Evolutionary conservation across 2,888 invertebrate species (phyloP).

Genomic region (Metellina segmentata): DNA sequence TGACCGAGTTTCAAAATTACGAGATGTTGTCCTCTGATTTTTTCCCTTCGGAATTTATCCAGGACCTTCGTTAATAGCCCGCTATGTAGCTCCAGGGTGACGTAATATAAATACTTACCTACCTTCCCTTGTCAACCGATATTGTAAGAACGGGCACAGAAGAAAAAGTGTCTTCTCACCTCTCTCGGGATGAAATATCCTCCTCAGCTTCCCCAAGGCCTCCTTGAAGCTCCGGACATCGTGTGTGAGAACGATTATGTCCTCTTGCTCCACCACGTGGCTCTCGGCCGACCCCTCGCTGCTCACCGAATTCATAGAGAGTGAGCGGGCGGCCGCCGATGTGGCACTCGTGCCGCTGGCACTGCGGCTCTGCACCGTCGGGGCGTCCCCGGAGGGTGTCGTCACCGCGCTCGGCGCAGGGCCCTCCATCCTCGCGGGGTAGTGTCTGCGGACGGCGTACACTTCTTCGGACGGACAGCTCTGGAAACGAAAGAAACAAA

Average conservation of each 20-base stretch:
- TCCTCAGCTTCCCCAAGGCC: slow-evolving; percentile 81
- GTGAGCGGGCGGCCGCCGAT: slow-evolving; percentile 78
- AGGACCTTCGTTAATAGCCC: too few species aligned
- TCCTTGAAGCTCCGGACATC: slow-evolving; percentile 83
- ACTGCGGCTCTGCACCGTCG: slow-evolving; percentile 59
- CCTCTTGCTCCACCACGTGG: slow-evolving; percentile 82
- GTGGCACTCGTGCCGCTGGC: slow-evolving; percentile 70
- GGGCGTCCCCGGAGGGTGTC: slow-evolving; percentile 2
- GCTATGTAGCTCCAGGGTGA: too few species aligned
- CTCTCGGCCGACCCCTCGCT: slow-evolving; percentile 80
- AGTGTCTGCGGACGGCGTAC: slow-evolving; percentile 50
- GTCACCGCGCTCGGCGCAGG: slow-evolving; percentile 4
- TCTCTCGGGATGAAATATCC: slow-evolving; percentile 81
- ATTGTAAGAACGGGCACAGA: too few species aligned
- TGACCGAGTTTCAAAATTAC: too few species aligned
- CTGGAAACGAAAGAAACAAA: slow-evolving; percentile 12
- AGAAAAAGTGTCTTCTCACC: slow-evolving; percentile 78
- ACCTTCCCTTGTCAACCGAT: too few species aligned
- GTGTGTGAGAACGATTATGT: slow-evolving; percentile 82
- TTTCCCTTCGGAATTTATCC: too few species aligned
- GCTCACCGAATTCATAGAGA: slow-evolving; percentile 81
- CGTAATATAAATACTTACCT: too few species aligned
- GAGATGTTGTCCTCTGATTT: too few species aligned
- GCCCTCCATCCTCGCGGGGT: slow-evolving; percentile 34
- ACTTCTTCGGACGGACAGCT: slow-evolving; percentile 70